These are phyloP conservation scores for Macroramphosus scolopax DNA, from an alignment of 2,797 vertebrate species.

Conservation along the genomic window DNA sequence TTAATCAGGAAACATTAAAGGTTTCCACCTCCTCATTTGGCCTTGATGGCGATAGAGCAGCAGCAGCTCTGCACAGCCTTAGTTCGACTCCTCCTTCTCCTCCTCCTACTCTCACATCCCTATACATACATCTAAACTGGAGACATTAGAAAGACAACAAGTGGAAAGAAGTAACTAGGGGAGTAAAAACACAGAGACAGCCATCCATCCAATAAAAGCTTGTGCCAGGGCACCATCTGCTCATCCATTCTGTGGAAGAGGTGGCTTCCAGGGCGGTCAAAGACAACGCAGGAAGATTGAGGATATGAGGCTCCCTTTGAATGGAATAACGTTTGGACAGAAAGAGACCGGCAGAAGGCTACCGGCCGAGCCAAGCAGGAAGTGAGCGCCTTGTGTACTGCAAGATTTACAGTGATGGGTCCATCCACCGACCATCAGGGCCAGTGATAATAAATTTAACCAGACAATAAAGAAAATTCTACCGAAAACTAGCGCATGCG, in stretches of 20 bases:
- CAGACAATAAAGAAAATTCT: conserved; percentile 33
- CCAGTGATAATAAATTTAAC: conserved; percentile 47
- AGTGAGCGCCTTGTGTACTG: conserved; percentile 61
- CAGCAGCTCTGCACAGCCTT: conserved; percentile 32
- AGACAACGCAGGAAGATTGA: conserved; percentile 66
- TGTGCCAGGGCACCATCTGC: conserved; percentile 71
- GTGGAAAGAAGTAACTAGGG: conserved; percentile 42
- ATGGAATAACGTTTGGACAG: conserved; percentile 45
- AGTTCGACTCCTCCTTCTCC: conserved; percentile 49
- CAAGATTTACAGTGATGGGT: conserved; percentile 63
- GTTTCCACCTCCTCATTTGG: conserved; percentile 31
- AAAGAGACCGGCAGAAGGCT: conserved; percentile 60
- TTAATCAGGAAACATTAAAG: too few relatives aligned
- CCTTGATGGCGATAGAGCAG: conserved; percentile 38
- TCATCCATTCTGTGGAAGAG: conserved; percentile 63
- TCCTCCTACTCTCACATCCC: conserved; percentile 47
- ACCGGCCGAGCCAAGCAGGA: conserved; percentile 64
- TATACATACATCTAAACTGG: conserved; percentile 41
- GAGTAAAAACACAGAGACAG: conserved; percentile 56
- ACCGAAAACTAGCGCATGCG: conserved; percentile 1
- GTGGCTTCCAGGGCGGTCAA: conserved; percentile 55
- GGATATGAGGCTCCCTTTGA: conserved; percentile 52
- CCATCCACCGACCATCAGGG: conserved; percentile 69
- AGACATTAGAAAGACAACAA: conserved; percentile 45
- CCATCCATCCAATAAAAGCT: conserved; percentile 30